Percentiles rank a stretch among this genome's conserved stretches.
Evolutionary conservation across 2,797 vertebrate species (phyloP).

Genomic region (Hoplostethus mediterraneus): DNA sequence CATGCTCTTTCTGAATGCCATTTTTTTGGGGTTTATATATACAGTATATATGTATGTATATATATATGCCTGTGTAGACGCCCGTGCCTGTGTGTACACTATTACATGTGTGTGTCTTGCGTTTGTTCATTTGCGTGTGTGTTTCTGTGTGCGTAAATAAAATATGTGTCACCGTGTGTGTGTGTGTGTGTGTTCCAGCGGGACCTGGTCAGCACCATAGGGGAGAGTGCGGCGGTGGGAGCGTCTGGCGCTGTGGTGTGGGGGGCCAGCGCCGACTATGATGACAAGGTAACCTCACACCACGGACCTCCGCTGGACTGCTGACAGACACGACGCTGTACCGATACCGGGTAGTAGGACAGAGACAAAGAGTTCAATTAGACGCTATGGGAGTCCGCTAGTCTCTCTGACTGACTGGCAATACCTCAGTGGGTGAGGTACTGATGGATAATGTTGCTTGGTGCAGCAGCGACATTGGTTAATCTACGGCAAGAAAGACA

Average conservation of each 20-base stretch:
- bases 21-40: too few species aligned
- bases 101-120: slow-evolving; percentile 4
- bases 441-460: slow-evolving; percentile 38
- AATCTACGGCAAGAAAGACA: slow-evolving; percentile 8
- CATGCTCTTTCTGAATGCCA: too few species aligned
- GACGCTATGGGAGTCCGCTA: slow-evolving; percentile 24
- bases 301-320: slow-evolving; percentile 42
- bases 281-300: slow-evolving; percentile 74
- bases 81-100: too few species aligned
- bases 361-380: slow-evolving; percentile 36
- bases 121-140: slow-evolving; percentile 5
- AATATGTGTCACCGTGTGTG: slow-evolving; percentile 11
- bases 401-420: slow-evolving; percentile 20
- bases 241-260: slow-evolving; percentile 84
- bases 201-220: slow-evolving; percentile 84
- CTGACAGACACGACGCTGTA: slow-evolving; percentile 37
- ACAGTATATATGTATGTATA: too few species aligned
- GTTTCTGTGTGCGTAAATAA: slow-evolving; percentile 10
- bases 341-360: slow-evolving; percentile 19
- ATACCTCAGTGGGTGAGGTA: slow-evolving; percentile 4
- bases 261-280: slow-evolving; percentile 78
- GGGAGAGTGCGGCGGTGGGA: slow-evolving; percentile 86
- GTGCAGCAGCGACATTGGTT: slow-evolving; percentile 23
- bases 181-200: slow-evolving; percentile 49
- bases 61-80: too few species aligned